phyloP scores from a whole-genome alignment of 2,797 vertebrate genomes.

The Morus bassanus region DNA sequence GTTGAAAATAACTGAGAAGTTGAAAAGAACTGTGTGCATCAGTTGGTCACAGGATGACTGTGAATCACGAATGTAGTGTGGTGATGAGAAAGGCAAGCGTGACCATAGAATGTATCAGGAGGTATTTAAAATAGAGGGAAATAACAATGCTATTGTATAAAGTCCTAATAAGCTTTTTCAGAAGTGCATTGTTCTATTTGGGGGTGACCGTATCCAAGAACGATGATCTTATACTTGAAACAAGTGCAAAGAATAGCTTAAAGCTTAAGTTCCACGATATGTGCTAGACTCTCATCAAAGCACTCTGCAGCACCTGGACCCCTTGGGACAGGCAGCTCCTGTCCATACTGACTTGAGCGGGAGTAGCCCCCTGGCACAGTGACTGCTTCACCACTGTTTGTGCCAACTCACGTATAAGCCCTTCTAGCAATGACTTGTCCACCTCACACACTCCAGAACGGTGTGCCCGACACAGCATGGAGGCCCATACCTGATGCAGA shows the following conservation, averaged over 20 bases:
- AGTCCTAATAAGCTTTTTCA: background rate
- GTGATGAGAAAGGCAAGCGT: background rate
- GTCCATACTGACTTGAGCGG: background rate
- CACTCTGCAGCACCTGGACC: accelerated
- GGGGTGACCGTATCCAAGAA: background rate
- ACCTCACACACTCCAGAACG: background rate
- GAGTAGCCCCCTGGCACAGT: background rate
- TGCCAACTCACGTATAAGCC: background rate
- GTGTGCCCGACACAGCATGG: background rate
- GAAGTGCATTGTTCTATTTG: background rate
- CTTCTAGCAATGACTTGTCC: background rate
- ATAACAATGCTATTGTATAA: background rate
- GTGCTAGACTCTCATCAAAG: background rate
- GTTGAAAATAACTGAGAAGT: background rate
- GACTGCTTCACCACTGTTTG: background rate
- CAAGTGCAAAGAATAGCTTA: background rate
- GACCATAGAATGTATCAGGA: background rate
- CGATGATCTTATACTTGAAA: background rate
- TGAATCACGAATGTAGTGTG: background rate
- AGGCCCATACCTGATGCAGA: background rate
- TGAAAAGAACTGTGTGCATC: background rate
- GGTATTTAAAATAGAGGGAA: background rate
- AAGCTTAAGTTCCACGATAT: background rate
- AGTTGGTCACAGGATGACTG: background rate
- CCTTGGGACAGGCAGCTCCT: background rate